Evolutionary conservation across 1,140 invertebrate species (phyloP).

Genomic region (Aphelinus certus): DNA sequence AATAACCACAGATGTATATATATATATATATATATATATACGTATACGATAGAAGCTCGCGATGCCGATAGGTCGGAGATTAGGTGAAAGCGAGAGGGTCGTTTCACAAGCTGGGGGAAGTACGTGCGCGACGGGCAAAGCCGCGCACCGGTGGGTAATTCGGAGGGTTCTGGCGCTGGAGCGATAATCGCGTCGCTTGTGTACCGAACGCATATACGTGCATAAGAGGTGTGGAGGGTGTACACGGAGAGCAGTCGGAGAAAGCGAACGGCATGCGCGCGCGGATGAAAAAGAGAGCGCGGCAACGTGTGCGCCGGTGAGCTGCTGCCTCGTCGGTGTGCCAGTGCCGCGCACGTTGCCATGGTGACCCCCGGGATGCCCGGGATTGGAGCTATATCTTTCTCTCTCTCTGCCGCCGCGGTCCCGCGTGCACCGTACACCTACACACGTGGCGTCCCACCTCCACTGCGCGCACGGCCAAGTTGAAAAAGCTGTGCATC

Average conservation of each 20-base stretch:
- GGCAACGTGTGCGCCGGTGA: not conserved
- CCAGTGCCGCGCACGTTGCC: constrained; percentile 45
- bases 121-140: too few species aligned
- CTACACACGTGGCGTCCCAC: too few species aligned
- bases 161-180: too few species aligned
- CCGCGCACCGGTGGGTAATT: too few species aligned
- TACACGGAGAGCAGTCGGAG: not conserved
- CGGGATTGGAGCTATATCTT: constrained; percentile 57
- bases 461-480: too few species aligned
- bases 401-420: not conserved
- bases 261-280: not conserved
- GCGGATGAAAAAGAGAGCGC: constrained; percentile 3
- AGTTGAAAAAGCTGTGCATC: not conserved
- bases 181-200: not conserved
- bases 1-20: too few species aligned
- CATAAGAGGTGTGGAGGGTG: not conserved
- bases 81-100: too few species aligned
- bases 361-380: constrained; percentile 60
- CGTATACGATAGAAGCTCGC: too few species aligned
- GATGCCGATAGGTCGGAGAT: too few species aligned
- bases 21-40: too few species aligned
- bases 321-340: constrained; percentile 32
- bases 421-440: not conserved
- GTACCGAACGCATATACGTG: not conserved
- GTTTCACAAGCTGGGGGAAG: too few species aligned